Base-by-base conservation (phyloP, 2,888 invertebrate species). In the Sarcophaga variegata region DNA sequence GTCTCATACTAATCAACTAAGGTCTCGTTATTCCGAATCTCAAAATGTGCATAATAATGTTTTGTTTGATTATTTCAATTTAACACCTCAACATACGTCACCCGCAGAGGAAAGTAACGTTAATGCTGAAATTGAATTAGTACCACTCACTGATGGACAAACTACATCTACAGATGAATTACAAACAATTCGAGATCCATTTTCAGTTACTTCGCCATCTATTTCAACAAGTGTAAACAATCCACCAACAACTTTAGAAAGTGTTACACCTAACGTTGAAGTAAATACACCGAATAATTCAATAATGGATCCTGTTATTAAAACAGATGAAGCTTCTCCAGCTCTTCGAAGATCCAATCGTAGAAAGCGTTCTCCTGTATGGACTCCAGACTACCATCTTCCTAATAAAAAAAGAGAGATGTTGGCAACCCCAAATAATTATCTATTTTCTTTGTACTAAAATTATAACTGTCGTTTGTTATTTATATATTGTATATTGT, bases 401-500 rank as follows among this genome's bases (percentile, higher is more conserved):
- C 10, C n/a, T 63, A 63, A 63, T 27, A 63, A 63, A 10, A n/a
- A 22, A n/a, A 14, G 49, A 14, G 54, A 70, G 66, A 66, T 66
- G 66, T 66, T 66, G 66, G 66, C 27, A 66, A 27, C 6, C 17
- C 63, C 63, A 63, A 63, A 63, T 63, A 63, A 49, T 49, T 27
- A 27, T 27, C 27, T 4, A 27, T 5, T 27, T 27, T 27, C 27
- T 27, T 27, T 27, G 27, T 27, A 27, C 27, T 27, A 27, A 27
- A 27, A 25, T 25, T 25, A 25, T 25, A 25, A 25, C 25, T 25
- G 25, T 25, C 25, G 25, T 25, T 25, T 25, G 25, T 25, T 25
- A 25, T 3, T 25, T 25, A 25, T 25, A 3, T 25, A 25, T 25
- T 25, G 2, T 25, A 25, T 25, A 4, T 27, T 27, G 27, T 27